These are phyloP conservation scores for Nipponia nippon DNA, from an alignment of 2,113 vertebrate species.

Conservation along the genomic window DNA sequence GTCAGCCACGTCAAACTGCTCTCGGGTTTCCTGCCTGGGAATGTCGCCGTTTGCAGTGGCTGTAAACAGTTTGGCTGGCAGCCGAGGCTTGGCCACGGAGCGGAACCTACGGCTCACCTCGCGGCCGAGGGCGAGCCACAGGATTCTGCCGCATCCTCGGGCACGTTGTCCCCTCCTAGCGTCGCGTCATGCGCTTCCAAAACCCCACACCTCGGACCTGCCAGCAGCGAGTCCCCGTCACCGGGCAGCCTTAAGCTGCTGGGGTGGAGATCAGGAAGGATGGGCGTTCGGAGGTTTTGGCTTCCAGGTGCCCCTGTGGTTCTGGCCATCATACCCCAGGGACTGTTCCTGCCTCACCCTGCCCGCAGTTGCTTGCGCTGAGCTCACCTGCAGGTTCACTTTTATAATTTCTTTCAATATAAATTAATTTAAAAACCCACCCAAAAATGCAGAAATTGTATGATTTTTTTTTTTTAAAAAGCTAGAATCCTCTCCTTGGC, in stretches of 20 bases:
- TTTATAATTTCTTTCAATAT: not conserved
- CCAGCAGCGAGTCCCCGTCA: too few relatives aligned
- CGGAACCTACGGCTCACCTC: not conserved
- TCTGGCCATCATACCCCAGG: not conserved
- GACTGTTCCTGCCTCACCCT: not conserved
- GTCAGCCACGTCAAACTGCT: not conserved
- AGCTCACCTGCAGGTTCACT: not conserved
- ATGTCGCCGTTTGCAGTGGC: not conserved
- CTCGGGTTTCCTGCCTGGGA: not conserved
- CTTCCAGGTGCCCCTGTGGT: too few relatives aligned
- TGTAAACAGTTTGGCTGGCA: not conserved
- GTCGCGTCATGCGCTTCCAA: not conserved
- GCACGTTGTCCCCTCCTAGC: not conserved
- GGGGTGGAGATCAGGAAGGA: not conserved
- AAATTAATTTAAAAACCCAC: not conserved
- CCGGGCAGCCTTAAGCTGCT: not conserved
- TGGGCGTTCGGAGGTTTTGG: fast-evolving
- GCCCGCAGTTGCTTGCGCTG: not conserved
- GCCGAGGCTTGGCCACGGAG: not conserved
- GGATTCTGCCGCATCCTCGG: not conserved
- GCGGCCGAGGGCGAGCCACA: not conserved
- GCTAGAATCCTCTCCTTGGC: not conserved
- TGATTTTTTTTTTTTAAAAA: too few relatives aligned
- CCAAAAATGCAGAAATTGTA: not conserved
- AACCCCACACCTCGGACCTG: not conserved